phyloP scores from a whole-genome alignment of 92 coral and sea anemone genomes.

The Phenganax subtilis region DNA sequence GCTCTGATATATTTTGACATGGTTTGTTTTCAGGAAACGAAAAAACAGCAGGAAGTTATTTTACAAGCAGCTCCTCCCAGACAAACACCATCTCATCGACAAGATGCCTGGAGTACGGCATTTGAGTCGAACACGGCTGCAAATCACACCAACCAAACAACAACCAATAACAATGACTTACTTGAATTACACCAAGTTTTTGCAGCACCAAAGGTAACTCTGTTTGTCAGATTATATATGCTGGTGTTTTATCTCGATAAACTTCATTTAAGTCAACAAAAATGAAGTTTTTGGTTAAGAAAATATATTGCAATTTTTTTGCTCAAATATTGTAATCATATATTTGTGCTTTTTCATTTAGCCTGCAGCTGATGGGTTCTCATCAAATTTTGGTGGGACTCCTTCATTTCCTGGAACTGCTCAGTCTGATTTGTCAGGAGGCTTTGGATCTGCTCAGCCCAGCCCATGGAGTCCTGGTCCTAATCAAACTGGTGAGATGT shows the following conservation, averaged over 20 bases:
- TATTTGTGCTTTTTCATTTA: neutral
- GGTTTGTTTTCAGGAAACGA: neutral
- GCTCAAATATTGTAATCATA: too few species aligned
- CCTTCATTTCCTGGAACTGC: conserved; percentile 17
- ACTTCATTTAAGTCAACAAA: neutral
- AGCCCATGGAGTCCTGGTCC: conserved; percentile 37
- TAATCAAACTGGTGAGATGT: conserved; percentile 20
- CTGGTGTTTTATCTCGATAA: neutral
- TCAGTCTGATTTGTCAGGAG: neutral
- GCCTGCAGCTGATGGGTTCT: conserved; percentile 21
- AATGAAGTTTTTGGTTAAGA: neutral
- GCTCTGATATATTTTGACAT: neutral
- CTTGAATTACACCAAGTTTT: conserved; percentile 31
- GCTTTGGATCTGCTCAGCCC: conserved; percentile 23
- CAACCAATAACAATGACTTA: conserved; percentile 26
- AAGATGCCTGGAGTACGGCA: conserved; percentile 33
- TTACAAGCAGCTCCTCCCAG: conserved; percentile 21
- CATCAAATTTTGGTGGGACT: conserved; percentile 17
- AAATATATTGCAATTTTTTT: neutral
- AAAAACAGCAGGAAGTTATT: conserved; percentile 11
- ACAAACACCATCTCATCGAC: conserved; percentile 21
- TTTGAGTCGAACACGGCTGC: conserved; percentile 15
- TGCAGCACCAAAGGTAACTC: conserved; percentile 31
- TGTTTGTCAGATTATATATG: neutral
- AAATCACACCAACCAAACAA: neutral